Evolutionary conservation across 2,113 vertebrate species (phyloP).

Genomic region (Pelobates fuscus): DNA sequence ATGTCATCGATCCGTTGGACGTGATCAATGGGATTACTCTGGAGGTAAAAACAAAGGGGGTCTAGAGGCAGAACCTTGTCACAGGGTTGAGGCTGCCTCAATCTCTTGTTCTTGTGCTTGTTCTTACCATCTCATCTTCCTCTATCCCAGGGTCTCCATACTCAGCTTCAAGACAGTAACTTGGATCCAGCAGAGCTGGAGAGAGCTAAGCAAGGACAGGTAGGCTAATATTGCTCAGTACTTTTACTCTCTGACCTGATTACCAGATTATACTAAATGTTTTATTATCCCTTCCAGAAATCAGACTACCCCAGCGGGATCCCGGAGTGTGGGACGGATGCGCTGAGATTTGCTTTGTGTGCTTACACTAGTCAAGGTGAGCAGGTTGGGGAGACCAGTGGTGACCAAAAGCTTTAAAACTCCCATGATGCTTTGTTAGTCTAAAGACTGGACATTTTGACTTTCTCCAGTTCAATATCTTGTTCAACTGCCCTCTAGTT

Average conservation of each 20-base stretch:
- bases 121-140: neutral
- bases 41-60: slow-evolving; percentile 65
- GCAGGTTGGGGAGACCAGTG: too few relatives aligned
- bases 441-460: too few relatives aligned
- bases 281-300: slow-evolving; percentile 67
- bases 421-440: too few relatives aligned
- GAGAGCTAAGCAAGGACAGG: slow-evolving; percentile 84
- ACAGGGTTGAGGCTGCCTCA: neutral
- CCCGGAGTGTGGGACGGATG: slow-evolving; percentile 85
- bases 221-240: slow-evolving; percentile 47
- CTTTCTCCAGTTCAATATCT: too few relatives aligned
- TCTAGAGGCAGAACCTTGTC: neutral
- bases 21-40: slow-evolving; percentile 80
- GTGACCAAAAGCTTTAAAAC: too few relatives aligned
- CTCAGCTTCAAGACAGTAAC: slow-evolving; percentile 80
- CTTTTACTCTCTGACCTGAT: neutral
- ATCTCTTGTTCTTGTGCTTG: too few relatives aligned
- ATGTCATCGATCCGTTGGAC: slow-evolving; percentile 87
- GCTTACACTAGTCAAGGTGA: slow-evolving; percentile 84
- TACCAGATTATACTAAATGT: too few relatives aligned
- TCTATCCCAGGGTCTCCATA: slow-evolving; percentile 70
- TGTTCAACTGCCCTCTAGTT: too few relatives aligned
- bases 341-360: slow-evolving; percentile 85
- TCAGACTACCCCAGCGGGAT: slow-evolving; percentile 84
- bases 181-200: slow-evolving; percentile 76